Base-by-base conservation (phyloP, 92 coral and sea anemone species). In the Isaurus tuberculatus region DNA sequence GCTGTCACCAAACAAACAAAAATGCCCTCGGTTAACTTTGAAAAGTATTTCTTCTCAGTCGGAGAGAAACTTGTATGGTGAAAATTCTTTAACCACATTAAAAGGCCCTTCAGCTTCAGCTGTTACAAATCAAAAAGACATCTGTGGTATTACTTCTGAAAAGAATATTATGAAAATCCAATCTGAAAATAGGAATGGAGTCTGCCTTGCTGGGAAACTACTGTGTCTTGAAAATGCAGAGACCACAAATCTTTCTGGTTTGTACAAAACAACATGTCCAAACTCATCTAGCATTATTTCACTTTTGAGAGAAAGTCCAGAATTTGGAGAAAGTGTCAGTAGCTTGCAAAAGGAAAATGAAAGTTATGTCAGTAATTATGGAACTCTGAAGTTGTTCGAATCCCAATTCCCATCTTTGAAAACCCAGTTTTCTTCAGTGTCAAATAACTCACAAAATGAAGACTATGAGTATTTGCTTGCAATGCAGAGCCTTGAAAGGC, bases 151-250 rank as follows among this genome's bases (percentile, higher is more conserved):
- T 60, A 11, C 1, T 25, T 72, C 27, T 9, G 85, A 65, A 72
- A 80, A n/a, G 51, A 65, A 29, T 0, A 5, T 65, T 30, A 58
- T 77, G 82, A 22, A 44, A 29, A 34, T 77, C 2, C 19, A 40
- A 58, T 8, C 65, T 46, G 46, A 80, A 55, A 72, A 51, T 10
- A 49, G 36, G 7, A 49, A 32, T 20, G 89, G 85, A 51, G 75
- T 86, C 64, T 89, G 87, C 55, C 90, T 94, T 85, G 81, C 81
- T 8, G 95, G 90, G 69, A 93, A 86, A 79, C 75, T 91, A 36
- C 44, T 93, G 65, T 79, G 72, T 26, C 88, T 85, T 28, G 81
- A 87, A 34, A 90, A 89, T 53, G 75, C 83, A 34, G 89, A 92
- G 49, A 16, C 70, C 23, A 37, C 58, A 4, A 66, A 44, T 57